Evolutionary conservation across 1,140 invertebrate species (phyloP), one percentile per base, ranked within the genome.

Genomic region (Scaptodrosophila lebanonensis): DNA sequence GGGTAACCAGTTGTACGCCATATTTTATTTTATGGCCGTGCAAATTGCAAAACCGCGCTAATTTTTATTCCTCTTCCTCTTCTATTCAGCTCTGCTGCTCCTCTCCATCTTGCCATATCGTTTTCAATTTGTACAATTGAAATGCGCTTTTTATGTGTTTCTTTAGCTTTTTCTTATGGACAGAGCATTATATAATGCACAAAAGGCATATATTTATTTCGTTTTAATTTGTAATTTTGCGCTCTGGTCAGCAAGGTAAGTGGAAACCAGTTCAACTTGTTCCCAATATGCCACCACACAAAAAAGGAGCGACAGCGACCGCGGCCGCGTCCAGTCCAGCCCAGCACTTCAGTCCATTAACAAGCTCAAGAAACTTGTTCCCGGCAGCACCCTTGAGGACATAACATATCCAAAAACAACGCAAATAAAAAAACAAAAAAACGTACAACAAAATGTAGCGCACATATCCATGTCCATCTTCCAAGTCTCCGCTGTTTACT

Each of bases 161-260:
- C 12, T 49, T 17, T 45, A 49, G 48, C 58, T 52, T 50, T 56
- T 57, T 75, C 60, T 53, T 59, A 32, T 52, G 33, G 67, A 56
- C 39, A 43, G 38, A 66, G 54, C 50, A 57, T 73, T 68, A 67
- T 69, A 62, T 56, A 79, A 79, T n/a, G n/a, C n/a, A n/a, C 73
- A 79, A 79, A 79, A 70, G 75, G 76, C 76, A 70, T 82, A n/a
- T n/a, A 82, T 82, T 82, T 82, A 82, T 82, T 82, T 82, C 75
- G 49, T 82, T 82, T 82, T 82, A 82, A 82, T 82, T 82, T 82
- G 75, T 82, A 82, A 82, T 82, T 82, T 82, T 70, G 75, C 76
- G 75, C 75, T 79, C 48, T 79, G 75, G 76, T 82, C 73, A 82
- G 29, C 38, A 13, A 27, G 17, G 20, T 22, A 30, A 20, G 47